A percentile compares a stretch with the other conserved stretches of the same genome.
Evolutionary conservation across 2,113 vertebrate species (phyloP).

Genomic region (Leiothrix lutea): DNA sequence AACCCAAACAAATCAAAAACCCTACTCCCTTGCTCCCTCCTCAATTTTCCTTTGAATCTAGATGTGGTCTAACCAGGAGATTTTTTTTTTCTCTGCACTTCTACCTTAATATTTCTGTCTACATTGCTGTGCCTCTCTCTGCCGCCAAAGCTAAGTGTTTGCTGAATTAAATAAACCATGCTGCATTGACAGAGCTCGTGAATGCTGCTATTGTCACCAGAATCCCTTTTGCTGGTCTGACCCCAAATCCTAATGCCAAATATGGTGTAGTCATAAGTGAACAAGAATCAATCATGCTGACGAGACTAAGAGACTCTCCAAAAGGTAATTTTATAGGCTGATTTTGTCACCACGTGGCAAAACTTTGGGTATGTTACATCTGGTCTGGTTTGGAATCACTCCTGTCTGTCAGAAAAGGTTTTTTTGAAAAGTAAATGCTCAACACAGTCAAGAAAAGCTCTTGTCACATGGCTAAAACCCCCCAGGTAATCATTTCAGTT

Average conservation of each 20-base stretch:
- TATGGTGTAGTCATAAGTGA: not conserved
- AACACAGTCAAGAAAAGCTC: not conserved
- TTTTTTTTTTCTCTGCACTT: not conserved
- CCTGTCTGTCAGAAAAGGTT: not conserved
- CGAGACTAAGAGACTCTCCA: not conserved
- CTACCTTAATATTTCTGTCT: conserved; percentile 49
- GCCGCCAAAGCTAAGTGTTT: conserved; percentile 39
- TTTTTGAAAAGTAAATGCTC: not conserved
- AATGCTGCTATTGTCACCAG: conserved; percentile 51
- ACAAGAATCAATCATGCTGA: not conserved
- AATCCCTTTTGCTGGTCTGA: not conserved
- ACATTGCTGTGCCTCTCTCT: conserved; percentile 7
- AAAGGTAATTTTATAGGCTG: not conserved
- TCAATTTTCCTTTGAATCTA: conserved; percentile 15
- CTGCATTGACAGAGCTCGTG: not conserved
- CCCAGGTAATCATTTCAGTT: not conserved
- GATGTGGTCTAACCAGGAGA: not conserved
- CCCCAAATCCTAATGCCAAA: not conserved
- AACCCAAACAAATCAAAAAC: too few relatives aligned
- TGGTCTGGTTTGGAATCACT: not conserved
- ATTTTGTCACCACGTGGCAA: not conserved
- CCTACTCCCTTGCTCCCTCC: not conserved
- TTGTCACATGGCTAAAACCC: not conserved
- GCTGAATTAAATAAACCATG: conserved; percentile 61
- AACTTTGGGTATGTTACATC: not conserved